Evolutionary conservation across 2,113 vertebrate species (phyloP), one percentile per base, ranked within the genome.

Genomic region (Tenebrosternarchus preto): DNA sequence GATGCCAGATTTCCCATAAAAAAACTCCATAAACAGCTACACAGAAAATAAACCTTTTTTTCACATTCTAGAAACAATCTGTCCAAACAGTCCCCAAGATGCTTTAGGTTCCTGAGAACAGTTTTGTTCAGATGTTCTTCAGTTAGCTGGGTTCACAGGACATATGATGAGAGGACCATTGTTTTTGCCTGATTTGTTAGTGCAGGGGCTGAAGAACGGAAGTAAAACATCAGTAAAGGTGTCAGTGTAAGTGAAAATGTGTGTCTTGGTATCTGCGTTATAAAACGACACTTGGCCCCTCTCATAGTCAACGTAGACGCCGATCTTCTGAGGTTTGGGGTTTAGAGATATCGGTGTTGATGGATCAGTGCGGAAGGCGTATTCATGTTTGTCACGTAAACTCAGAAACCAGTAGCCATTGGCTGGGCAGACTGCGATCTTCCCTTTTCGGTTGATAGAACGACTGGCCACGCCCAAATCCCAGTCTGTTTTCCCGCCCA

Each of bases 201-300:
- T 91, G 60, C 93, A 94, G 70, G 93, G 93, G 83, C 94, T 94
- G 74, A 95, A 94, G 79, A 94, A 95, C 0, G 93, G 93, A 80
- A 92, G 87, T 73, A 95, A 87, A 72, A 46, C 82, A 33, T 91
- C 91, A 25, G 87, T 67, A 64, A 95, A 95, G 3, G 29, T 71
- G 76, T 83, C 89, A 2, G 84, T 86, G 60, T 88, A 91, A 0
- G 88, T 90, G 36, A 83, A 89, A 16, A 94, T 89, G 55, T 88
- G 85, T 4, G 68, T 22, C 12, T 67, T 90, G 72, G 84, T 85
- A 16, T 90, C 89, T 29, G 84, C 77, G 1, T 91, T 88, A 82
- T 88, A 89, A 83, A 93, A 93, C 0, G 91, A 94, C 78, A 95
- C 71, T 53, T 86, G 64, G 1, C 88, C 91, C 55, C 88, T 90